phyloP scores from a whole-genome alignment of 2,113 vertebrate genomes.

The Danio rerio region DNA sequence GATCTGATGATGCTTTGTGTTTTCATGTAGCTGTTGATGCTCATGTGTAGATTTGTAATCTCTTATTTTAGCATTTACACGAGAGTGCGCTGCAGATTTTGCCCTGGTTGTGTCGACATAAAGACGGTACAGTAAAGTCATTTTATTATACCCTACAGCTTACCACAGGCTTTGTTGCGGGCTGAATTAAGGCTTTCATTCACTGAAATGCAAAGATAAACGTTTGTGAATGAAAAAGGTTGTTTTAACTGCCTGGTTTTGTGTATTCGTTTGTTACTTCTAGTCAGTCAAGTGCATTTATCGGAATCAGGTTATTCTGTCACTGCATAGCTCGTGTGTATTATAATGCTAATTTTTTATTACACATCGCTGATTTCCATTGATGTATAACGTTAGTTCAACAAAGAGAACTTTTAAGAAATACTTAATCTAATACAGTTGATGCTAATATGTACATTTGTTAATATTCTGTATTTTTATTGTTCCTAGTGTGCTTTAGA shows the following conservation, averaged over 20 bases:
- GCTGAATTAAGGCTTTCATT: not conserved
- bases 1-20: conserved; percentile 22
- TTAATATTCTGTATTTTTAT: too few relatives aligned
- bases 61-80: not conserved
- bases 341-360: not conserved
- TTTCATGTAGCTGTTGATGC: conserved; percentile 21
- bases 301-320: not conserved
- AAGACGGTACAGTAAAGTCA: not conserved
- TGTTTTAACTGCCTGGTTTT: not conserved
- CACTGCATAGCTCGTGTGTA: not conserved
- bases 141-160: not conserved
- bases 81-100: not conserved
- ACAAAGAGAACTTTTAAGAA: too few relatives aligned
- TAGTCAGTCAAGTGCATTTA: not conserved
- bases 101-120: not conserved
- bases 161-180: not conserved
- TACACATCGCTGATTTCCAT: too few relatives aligned
- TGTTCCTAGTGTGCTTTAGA: too few relatives aligned
- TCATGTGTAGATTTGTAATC: not conserved
- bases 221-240: not conserved
- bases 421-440: too few relatives aligned
- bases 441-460: too few relatives aligned
- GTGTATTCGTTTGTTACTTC: not conserved
- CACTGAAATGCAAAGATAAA: not conserved
- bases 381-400: too few relatives aligned